Evolutionary conservation across 2,888 invertebrate genomes (phyloP), one percentile per base, ranked within the genome.

Genomic region (Melieria omissa): DNA sequence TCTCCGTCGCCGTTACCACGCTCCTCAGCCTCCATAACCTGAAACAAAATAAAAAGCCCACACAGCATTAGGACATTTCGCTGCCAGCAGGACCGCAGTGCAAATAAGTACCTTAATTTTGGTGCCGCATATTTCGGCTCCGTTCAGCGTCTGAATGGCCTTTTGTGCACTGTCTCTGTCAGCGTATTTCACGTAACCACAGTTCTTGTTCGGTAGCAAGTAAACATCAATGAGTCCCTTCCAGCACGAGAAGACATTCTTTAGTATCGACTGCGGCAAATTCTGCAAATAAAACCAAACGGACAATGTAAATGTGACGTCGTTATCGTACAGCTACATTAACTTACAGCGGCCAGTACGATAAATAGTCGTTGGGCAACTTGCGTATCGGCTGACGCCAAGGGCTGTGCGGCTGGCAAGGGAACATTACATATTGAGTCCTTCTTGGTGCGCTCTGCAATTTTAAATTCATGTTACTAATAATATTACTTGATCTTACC

Each of bases 161-260:
- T 81, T 82, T 65, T 84, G 82, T 0, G 97, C 97, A 74, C 94
- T 92, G 54, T 92, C 90, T 67, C 89, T 89, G 63, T 89, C 89
- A 4, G 95, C 93, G 87, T 93, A 97, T 81, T 95, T 95, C 6
- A 95, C 97, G 87, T 96, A 97, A 0, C 97, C 97, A 86, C 95
- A 96, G 81, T 95, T 97, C 84, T 95, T 94, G 83, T 96, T 94
- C 63, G 93, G 93, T 78, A 97, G 88, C 85, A 97, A 91, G 84
- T 95, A 97, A 3, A 96, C 95, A 85, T 96, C 96, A 72, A 97
- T 95, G 9, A 97, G 89, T 83, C 93, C 91, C 6, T 96, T 97
- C 88, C 97, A 97, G 80, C 97, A 91, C 80, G 95, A 95, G 86
- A 97, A 97, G 29, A 95, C 91, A 85, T 97, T 96, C 80, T 93